Conservation (phyloP, 1,140 invertebrate species). For the Hermetia illucens region DNA sequence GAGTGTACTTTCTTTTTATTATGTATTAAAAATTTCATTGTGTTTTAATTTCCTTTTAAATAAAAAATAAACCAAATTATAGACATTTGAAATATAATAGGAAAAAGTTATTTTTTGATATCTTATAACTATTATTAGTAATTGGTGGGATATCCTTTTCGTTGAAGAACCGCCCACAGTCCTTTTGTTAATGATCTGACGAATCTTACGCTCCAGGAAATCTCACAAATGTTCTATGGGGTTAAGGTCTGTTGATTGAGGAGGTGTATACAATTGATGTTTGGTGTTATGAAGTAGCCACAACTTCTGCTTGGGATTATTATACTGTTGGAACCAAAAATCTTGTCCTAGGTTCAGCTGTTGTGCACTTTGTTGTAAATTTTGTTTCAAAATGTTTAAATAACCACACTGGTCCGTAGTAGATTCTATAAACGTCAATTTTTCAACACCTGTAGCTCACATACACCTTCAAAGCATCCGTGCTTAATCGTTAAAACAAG, state of each 20-base stretch:
- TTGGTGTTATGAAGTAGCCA: conserved; percentile 12
- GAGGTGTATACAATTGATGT: conserved; percentile 14
- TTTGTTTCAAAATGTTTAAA: conserved; percentile 11
- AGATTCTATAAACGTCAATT: conserved; percentile 14
- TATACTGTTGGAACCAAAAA: conserved; percentile 9
- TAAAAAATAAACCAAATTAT: too few species aligned
- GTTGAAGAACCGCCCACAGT: too few species aligned
- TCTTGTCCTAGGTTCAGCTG: conserved; percentile 6
- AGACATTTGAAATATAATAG: too few species aligned
- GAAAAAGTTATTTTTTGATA: too few species aligned
- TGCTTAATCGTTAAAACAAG: conserved; percentile 25
- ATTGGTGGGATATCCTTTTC: too few species aligned
- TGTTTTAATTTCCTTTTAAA: too few species aligned
- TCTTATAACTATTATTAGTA: too few species aligned
- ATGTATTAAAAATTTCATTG: too few species aligned
- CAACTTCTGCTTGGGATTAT: conserved; percentile 14
- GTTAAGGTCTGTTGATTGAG: conserved; percentile 21
- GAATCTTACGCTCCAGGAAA: conserved; percentile 11
- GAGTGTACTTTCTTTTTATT: too few species aligned
- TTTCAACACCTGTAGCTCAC: conserved; percentile 13
- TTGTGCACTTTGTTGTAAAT: conserved; percentile 10
- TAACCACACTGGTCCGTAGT: conserved; percentile 10
- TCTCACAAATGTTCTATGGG: conserved; percentile 17
- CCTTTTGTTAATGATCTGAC: too few species aligned
- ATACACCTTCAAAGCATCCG: conserved; percentile 28